These are phyloP conservation scores for Coenonympha arcania DNA, from an alignment of 2,888 invertebrate genomes.

Conservation along the genomic window DNA sequence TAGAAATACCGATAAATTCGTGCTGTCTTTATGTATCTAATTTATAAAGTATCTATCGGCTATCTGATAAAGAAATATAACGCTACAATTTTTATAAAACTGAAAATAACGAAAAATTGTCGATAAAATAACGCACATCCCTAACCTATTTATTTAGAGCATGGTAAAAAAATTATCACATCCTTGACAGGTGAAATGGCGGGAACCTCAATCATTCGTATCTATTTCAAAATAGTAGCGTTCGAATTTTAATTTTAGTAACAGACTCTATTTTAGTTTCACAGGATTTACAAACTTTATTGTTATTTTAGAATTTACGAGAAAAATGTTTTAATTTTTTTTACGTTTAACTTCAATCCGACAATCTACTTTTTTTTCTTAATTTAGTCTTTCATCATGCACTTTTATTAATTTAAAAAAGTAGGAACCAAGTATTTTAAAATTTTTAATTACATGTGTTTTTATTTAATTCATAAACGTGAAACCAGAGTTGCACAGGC, in stretches of 20 bases:
- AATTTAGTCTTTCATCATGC: neutral
- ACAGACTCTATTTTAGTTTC: conserved; percentile 1
- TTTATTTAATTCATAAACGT: too few species aligned
- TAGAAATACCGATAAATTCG: too few species aligned
- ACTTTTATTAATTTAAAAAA: neutral
- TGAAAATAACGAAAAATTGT: neutral
- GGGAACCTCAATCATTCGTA: conserved; percentile 31
- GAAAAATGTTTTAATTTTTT: neutral
- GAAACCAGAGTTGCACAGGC: too few species aligned
- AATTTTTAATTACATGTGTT: too few species aligned
- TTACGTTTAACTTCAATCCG: neutral
- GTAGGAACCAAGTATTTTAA: too few species aligned
- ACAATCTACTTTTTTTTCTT: neutral
- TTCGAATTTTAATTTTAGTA: conserved; percentile 4
- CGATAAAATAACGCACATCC: conserved; percentile 4
- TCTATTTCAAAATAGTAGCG: conserved; percentile 4
- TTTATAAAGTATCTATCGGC: too few species aligned
- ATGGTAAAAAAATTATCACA: conserved; percentile 15
- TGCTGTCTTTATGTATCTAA: too few species aligned
- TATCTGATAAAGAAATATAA: conserved; percentile 1
- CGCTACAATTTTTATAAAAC: neutral
- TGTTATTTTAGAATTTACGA: neutral
- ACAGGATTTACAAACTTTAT: neutral
- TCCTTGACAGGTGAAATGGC: conserved; percentile 34
- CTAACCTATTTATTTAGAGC: conserved; percentile 12